Evolutionary conservation across 2,113 vertebrate species (phyloP).

Genomic region (Plestiodon gilberti): DNA sequence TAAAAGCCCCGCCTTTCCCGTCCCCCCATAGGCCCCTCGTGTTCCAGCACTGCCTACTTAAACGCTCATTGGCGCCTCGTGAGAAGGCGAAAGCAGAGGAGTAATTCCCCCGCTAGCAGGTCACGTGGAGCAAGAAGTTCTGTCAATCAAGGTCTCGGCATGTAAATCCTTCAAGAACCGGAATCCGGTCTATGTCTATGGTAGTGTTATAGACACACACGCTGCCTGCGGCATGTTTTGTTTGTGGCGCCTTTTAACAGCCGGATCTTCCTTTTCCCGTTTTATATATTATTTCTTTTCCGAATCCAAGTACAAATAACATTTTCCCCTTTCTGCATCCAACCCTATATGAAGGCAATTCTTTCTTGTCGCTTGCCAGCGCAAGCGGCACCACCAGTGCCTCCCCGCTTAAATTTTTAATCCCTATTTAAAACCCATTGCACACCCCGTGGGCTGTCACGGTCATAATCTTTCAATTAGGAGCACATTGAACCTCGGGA

Average conservation of each 20-base stretch:
- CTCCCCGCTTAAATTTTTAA: too few relatives aligned
- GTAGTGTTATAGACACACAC: too few relatives aligned
- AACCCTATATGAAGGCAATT: too few relatives aligned
- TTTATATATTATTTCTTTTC: neutral
- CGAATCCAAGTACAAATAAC: neutral
- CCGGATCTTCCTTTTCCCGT: too few relatives aligned
- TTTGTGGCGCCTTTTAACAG: too few relatives aligned
- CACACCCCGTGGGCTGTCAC: neutral
- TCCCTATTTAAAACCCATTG: neutral
- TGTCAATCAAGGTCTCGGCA: constrained; percentile 37
- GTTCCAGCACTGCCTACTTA: neutral
- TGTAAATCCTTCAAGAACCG: constrained; percentile 55
- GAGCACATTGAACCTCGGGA: neutral
- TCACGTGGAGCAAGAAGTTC: constrained; percentile 52
- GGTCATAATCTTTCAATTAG: neutral
- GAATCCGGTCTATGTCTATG: neutral
- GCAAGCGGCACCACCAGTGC: neutral
- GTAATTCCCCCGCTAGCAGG: neutral
- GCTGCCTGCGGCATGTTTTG: neutral
- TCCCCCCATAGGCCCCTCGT: neutral
- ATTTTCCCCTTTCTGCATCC: too few relatives aligned
- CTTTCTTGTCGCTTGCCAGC: neutral
- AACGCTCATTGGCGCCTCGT: constrained; percentile 41
- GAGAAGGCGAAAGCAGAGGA: neutral
- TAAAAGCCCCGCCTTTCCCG: constrained; percentile 29